These are phyloP conservation scores for Nephila pilipes DNA, from an alignment of 1,140 invertebrate genomes.

Conservation along the genomic window DNA sequence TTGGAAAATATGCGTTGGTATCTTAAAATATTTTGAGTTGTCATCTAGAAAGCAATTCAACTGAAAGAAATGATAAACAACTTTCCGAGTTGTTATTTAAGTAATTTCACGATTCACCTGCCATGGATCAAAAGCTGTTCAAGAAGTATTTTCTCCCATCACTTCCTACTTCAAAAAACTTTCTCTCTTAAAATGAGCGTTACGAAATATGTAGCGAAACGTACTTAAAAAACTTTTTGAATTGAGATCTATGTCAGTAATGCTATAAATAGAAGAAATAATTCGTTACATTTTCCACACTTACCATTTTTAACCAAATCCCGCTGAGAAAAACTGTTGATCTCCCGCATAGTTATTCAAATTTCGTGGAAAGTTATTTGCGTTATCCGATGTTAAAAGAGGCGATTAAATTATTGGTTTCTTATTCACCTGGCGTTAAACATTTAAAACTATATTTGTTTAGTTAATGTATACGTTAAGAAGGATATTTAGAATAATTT, in stretches of 20 bases:
- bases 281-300: not conserved
- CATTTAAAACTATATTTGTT: not conserved
- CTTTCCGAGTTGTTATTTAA: not conserved
- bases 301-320: conserved; percentile 7
- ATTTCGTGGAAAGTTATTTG: not conserved
- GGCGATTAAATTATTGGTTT: not conserved
- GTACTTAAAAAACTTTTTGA: not conserved
- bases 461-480: too few relatives aligned
- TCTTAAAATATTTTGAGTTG: not conserved
- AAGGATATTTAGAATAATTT: too few relatives aligned
- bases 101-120: conserved; percentile 31
- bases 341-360: not conserved
- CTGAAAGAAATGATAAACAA: not conserved
- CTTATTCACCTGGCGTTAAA: not conserved
- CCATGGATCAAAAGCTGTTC: not conserved
- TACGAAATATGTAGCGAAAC: not conserved
- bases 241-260: not conserved
- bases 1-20: not conserved
- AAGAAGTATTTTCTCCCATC: not conserved
- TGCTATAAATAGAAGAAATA: conserved; percentile 10
- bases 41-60: not conserved
- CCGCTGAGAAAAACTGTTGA: not conserved
- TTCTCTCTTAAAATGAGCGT: not conserved
- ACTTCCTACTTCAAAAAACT: not conserved
- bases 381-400: not conserved